Evolutionary conservation across 2,888 invertebrate genomes (phyloP).

Genomic region (Isoperla grammatica): DNA sequence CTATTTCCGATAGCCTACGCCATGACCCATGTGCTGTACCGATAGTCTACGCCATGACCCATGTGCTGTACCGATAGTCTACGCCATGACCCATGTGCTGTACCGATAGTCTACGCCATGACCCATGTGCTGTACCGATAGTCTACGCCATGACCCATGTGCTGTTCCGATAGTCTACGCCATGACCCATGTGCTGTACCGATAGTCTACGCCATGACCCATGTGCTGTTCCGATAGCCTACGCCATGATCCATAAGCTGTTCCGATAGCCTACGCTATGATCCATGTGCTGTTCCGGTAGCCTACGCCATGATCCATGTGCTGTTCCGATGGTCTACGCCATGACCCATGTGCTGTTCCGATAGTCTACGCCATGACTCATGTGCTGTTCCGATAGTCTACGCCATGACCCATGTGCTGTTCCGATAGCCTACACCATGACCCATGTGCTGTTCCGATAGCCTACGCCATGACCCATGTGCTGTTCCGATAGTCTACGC

Average conservation of each 20-base stretch:
- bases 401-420: conserved; percentile 34
- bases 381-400: conserved; percentile 33
- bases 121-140: conserved; percentile 30
- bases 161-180: conserved; percentile 34
- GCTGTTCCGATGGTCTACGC: conserved; percentile 34
- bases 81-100: conserved; percentile 34
- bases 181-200: conserved; percentile 35
- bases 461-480: conserved; percentile 35
- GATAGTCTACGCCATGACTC: conserved; percentile 36
- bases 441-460: conserved; percentile 32
- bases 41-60: conserved; percentile 36
- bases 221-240: conserved; percentile 33
- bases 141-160: conserved; percentile 35
- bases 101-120: conserved; percentile 37
- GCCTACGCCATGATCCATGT: conserved; percentile 35
- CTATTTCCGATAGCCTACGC: conserved; percentile 37
- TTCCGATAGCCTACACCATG: conserved; percentile 38
- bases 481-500: conserved; percentile 34
- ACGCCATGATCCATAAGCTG: conserved; percentile 34
- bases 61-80: conserved; percentile 32
- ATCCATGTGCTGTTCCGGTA: conserved; percentile 32
- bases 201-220: conserved; percentile 36
- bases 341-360: conserved; percentile 36
- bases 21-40: conserved; percentile 35
- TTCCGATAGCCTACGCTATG: conserved; percentile 38